Base-by-base conservation (phyloP, 2,113 vertebrate genomes). In the Macrotus californicus region DNA sequence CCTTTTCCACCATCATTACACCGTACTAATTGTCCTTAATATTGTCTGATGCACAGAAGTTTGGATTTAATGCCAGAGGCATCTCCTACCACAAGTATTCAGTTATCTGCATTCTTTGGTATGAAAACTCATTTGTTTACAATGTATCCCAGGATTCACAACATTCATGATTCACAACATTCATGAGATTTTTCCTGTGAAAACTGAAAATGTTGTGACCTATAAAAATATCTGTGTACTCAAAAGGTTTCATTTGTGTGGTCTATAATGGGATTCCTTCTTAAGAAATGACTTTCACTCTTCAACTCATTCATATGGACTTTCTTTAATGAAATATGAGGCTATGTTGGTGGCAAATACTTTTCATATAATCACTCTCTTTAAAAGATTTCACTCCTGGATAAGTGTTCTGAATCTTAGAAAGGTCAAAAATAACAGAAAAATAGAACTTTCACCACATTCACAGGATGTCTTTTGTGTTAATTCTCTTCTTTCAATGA, bases 271-370 rank as follows among this genome's bases (percentile, higher is more conserved):
- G 84, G 70, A 66, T 86, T 91, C 39, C 50, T 70, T 95, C 19
- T 94, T 61, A 50, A 88, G 81, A 83, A 96, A 95, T 22, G 61
- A 93, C 50, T 94, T 93, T 61, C 56, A 95, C 15, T 76, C 92
- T 12, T 94, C 64, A 41, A 39, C 7, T 31, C 77, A 96, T 76
- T 83, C 59, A 34, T 85, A 96, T 1, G 91, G 87, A 24, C 92
- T 96, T 82, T 97, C 94, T 6, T 67, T 88, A 85, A 22, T 95
- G 76, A 59, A 94, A 75, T 56, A 72, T 70, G 21, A 93, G 61
- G 18, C 86, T 87, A 64, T 59, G 77, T 21, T 83, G 52, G 14
- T 87, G 56, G 14, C 48, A 84, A 54, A 87, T 88, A 36, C 66
- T 80, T 43, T 94, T 96, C 69, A 72, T 87, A 19, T 79, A 91